Percentiles rank a stretch among this genome's conserved stretches.
Evolutionary conservation across 2,797 vertebrate genomes (phyloP).

Genomic region (Falco concolor): DNA sequence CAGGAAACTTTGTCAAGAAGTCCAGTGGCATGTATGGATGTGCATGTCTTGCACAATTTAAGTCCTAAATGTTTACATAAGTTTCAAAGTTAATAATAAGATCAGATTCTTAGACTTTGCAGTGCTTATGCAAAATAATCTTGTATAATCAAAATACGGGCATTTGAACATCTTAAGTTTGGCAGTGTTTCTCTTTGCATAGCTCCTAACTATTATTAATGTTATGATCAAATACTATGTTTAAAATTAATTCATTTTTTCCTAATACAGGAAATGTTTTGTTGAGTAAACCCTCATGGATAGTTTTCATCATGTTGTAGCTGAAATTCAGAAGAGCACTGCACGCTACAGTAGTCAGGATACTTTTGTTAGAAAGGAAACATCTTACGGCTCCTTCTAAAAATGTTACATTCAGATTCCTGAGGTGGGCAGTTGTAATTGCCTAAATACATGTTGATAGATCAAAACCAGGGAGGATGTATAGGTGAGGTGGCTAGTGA

Average conservation of each 20-base stretch:
- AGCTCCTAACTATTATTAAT: neutral
- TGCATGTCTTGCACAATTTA: neutral
- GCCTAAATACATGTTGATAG: neutral
- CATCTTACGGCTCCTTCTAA: neutral
- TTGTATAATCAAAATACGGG: neutral
- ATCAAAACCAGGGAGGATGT: neutral
- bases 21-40: neutral
- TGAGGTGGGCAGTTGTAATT: neutral
- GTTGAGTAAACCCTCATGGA: neutral
- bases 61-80: neutral
- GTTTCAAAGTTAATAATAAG: neutral
- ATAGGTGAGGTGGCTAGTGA: neutral
- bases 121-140: constrained; percentile 6
- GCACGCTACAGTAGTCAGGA: neutral
- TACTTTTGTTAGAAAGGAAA: neutral
- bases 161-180: neutral
- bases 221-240: neutral
- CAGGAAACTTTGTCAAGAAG: neutral
- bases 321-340: neutral
- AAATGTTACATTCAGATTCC: neutral
- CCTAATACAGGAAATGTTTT: neutral
- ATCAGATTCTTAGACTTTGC: neutral
- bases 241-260: neutral
- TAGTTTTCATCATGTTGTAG: neutral
- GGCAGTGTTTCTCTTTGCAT: neutral